Conservation (phyloP, 2,888 invertebrate species). For the Seira sanloemensis region DNA sequence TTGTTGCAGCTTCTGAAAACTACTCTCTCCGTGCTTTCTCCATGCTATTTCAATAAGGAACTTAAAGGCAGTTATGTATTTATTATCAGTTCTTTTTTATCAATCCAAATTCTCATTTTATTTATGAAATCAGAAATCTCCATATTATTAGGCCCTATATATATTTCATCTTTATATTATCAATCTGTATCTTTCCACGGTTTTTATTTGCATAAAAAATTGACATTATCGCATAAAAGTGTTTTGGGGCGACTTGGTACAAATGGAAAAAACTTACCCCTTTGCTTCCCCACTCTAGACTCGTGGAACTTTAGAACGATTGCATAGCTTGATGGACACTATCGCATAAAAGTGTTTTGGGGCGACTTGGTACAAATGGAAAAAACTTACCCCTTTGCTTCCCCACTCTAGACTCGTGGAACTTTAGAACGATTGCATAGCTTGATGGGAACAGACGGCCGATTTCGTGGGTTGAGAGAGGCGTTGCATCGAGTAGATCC, state of each 20-base stretch:
- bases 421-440: conserved; percentile 91
- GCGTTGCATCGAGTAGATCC: conserved; percentile 93
- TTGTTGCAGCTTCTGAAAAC: no score
- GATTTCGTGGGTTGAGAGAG: conserved; percentile 90
- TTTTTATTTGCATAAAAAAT: no score
- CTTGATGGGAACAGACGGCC: conserved; percentile 91
- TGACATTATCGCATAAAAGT: no score
- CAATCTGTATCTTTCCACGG: no score
- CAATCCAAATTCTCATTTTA: conserved; percentile 3
- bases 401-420: conserved; percentile 66
- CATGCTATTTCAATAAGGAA: neutral
- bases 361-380: neutral
- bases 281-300: conserved; percentile 55
- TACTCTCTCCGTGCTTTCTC: no score
- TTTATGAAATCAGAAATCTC: no score
- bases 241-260: neutral
- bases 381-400: neutral
- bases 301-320: conserved; percentile 84
- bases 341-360: neutral
- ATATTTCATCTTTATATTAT: no score
- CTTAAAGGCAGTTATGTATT: no score
- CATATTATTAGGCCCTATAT: no score
- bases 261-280: neutral
- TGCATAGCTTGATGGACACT: conserved; percentile 89
- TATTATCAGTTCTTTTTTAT: no score